Evolutionary conservation across 2,797 vertebrate genomes (phyloP).

Genomic region (Manis pentadactyla): DNA sequence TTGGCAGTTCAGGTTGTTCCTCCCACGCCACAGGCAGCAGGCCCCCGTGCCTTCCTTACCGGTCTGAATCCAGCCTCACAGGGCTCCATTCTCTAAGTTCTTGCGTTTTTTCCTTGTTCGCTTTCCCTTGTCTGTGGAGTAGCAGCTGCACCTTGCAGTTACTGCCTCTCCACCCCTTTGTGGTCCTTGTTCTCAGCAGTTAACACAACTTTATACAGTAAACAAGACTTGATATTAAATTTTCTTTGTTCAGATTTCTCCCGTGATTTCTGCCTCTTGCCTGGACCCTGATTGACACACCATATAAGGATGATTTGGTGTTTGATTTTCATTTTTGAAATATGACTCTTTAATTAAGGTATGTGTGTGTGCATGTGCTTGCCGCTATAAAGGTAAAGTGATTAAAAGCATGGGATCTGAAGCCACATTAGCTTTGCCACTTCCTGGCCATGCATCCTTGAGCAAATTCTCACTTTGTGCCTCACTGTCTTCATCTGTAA

Average conservation of each 20-base stretch:
- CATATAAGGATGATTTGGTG: background rate
- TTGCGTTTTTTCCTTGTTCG: background rate
- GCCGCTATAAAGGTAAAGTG: background rate
- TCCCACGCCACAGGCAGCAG: background rate
- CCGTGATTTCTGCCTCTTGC: background rate
- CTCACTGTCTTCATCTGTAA: background rate
- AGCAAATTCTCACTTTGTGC: background rate
- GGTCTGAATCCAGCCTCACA: background rate
- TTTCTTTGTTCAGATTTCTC: background rate
- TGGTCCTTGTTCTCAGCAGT: background rate
- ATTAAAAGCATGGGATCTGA: background rate
- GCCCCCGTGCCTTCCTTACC: background rate
- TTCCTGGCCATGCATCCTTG: background rate
- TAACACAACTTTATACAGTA: background rate
- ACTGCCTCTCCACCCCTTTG: background rate
- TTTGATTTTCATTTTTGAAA: conserved; percentile 33
- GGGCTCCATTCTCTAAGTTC: background rate
- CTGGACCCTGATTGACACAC: background rate
- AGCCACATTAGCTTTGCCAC: background rate
- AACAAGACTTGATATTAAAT: background rate
- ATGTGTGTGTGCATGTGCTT: background rate
- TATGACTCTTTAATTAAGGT: background rate
- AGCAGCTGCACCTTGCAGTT: background rate
- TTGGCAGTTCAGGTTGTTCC: accelerated
- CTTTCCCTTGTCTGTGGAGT: background rate